Base-by-base conservation (phyloP, 2,113 vertebrate species). In the Tautogolabrus adspersus region DNA sequence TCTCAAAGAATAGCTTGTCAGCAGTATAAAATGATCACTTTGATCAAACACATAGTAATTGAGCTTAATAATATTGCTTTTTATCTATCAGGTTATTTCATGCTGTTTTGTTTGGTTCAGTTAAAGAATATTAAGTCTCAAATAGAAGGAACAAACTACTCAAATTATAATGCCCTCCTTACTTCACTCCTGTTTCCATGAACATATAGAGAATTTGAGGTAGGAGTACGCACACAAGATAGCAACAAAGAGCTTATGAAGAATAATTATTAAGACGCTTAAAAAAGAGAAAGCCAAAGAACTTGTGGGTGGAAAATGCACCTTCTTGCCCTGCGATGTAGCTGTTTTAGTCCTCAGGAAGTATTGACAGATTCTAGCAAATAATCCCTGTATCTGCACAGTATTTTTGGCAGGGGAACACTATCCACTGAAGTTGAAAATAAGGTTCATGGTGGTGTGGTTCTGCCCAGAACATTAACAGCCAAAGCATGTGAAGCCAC, bases 241-340 rank as follows among this genome's bases (percentile, higher is more conserved):
- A 69, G 65, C 56, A 70, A 69, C 52, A 49, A 19, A 30, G 72
- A 78, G 81, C 75, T 84, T 70, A 71, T 73, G 44, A 66, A 58
- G 70, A 84, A 81, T 84, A 87, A 84, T 88, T 83, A 73, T 72
- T 60, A 88, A 76, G 57, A 72, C 19, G 56, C 62, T 87, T 72
- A 57, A 61, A 88, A 82, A 72, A 64, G 57, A 42, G 30, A 81
- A 76, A 85, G 47, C 57, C 42, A 71, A 79, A 65, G 63, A 87
- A 71, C 13, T 23, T 70, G 74, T 75, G 78, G 81, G 75, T 62
- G 85, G 68, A 82, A 77, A 52, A 23, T 65, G 75, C 65, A 59
- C 72, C 82, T 82, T 79, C 23, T 51, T 79, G 82, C 64, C 80
- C 84, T 73, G 75, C 56, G 67, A 72, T 78, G 79, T 83, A 70